Base-by-base conservation (phyloP, 2,797 vertebrate species). In the Spinus olivaceus region DNA sequence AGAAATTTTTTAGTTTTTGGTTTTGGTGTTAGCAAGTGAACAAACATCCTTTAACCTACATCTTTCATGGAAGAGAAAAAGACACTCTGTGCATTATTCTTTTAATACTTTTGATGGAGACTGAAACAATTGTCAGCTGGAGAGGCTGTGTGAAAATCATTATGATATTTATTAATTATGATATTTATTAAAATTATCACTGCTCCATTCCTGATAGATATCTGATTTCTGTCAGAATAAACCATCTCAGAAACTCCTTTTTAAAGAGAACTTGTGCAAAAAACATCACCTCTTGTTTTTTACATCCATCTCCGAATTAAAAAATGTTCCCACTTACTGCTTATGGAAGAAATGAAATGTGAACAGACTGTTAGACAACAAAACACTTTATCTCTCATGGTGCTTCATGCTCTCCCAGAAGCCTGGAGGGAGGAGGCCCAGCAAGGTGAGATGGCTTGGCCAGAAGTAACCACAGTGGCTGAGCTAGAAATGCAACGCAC, bases 221-320 rank as follows among this genome's bases (percentile, higher is more conserved):
- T 19, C 15, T 50, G 20, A 24, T 69, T 88, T 77, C 64, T 61
- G 7, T 60, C 47, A 51, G 56, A 91, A 85, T 44, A 56, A 87
- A 51, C 1, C 44, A 82, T 18, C 35, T 76, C 70, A 76, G 63
- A 76, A 92, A 54, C 18, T 64, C 28, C 6, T 39, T 74, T 86
- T 60, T 32, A 60, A 57, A 51, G n/a, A 60, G 30, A 63, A 30
- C 0, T 0, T 1, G 2, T 22, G 27, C 44, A 53, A 42, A 27
- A 69, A 72, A 33, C 13, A 32, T 25, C 37, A 21, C 18, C 61
- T 64, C 28, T 81, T 63, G n/a, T 59, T 92, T 84, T 89, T 35
- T 57, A 6, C 2, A 1, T 65, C 39, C 44, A 32, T 33, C 65
- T 89, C 74, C 39, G 53, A 53, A 83, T 70, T 56, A 77, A 88